phyloP scores from a whole-genome alignment of 2,113 vertebrate genomes.

The Microtus pennsylvanicus region DNA sequence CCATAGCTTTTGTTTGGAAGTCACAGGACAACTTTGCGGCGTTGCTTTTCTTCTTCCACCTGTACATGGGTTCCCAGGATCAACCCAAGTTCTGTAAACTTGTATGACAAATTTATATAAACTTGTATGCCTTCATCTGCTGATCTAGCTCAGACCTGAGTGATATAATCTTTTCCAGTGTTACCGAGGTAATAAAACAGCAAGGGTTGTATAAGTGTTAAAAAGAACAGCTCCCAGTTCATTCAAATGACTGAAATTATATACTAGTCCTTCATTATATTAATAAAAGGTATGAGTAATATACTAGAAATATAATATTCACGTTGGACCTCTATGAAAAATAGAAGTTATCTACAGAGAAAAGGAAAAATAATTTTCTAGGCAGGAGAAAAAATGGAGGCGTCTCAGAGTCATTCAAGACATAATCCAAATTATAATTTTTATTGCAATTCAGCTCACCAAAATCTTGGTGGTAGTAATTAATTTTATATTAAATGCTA shows the following conservation, averaged over 20 bases:
- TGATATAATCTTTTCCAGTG: neutral
- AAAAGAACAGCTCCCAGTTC: neutral
- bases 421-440: neutral
- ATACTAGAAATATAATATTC: slow-evolving; percentile 25
- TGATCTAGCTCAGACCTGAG: neutral
- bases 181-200: neutral
- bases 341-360: neutral
- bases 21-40: neutral
- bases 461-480: neutral
- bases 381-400: neutral
- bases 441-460: neutral
- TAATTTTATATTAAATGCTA: neutral
- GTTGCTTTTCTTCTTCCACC: neutral
- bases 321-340: neutral
- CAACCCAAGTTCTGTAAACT: neutral
- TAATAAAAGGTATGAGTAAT: neutral
- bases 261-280: neutral
- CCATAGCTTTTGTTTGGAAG: neutral
- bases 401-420: neutral
- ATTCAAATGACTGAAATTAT: neutral
- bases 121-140: neutral
- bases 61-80: neutral
- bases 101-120: neutral
- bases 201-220: neutral
- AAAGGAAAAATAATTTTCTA: neutral